Percentiles rank a stretch among this genome's conserved stretches.
Evolutionary conservation across 1,140 invertebrate genomes (phyloP).

Genomic region (Agrilus planipennis): DNA sequence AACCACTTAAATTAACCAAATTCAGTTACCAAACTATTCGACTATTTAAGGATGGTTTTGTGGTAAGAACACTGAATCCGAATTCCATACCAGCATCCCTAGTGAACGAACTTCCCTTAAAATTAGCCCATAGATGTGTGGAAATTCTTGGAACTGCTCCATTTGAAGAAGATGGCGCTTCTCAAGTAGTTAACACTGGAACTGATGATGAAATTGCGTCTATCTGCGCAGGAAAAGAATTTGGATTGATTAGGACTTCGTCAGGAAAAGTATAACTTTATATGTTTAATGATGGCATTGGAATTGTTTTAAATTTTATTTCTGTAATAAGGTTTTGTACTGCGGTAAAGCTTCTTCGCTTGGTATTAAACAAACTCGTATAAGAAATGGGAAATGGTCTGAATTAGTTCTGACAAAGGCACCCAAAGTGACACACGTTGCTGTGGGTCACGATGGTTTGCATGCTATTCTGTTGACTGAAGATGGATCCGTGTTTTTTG

Average conservation of each 20-base stretch:
- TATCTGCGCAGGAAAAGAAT: conserved; percentile 70
- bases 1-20: background rate
- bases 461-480: conserved; percentile 82
- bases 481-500: conserved; percentile 80
- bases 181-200: conserved; percentile 40
- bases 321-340: conserved; percentile 48
- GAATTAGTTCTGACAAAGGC: conserved; percentile 66
- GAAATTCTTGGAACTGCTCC: conserved; percentile 59
- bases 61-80: conserved; percentile 66
- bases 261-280: conserved; percentile 56
- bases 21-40: background rate
- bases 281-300: background rate
- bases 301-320: background rate
- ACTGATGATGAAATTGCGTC: conserved; percentile 57
- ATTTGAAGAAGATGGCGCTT: conserved; percentile 51
- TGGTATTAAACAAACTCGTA: conserved; percentile 54
- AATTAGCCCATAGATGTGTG: conserved; percentile 67
- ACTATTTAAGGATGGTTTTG: conserved; percentile 60
- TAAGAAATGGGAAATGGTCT: conserved; percentile 53
- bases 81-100: conserved; percentile 44
- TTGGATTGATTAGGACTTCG: conserved; percentile 63
- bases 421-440: conserved; percentile 63
- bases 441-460: conserved; percentile 85
- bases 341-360: conserved; percentile 64
- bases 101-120: conserved; percentile 58